phyloP scores from a whole-genome alignment of 2,888 invertebrate species.

The Andrena minutula region DNA sequence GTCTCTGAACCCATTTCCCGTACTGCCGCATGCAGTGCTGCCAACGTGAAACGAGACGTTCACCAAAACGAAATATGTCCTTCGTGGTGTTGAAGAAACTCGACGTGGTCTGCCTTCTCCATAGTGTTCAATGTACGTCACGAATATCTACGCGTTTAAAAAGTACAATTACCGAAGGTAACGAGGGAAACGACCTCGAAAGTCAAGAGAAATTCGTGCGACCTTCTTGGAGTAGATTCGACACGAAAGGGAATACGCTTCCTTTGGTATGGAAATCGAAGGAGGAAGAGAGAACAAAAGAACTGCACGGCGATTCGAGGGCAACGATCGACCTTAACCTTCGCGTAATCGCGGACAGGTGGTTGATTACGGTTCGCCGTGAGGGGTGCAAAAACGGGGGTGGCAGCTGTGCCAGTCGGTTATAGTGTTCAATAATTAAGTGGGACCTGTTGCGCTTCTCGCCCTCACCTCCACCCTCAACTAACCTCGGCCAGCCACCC shows the following conservation, averaged over 20 bases:
- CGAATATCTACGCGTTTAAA: not conserved
- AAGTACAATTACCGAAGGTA: not conserved
- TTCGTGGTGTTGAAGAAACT: constrained; percentile 35
- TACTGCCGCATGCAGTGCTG: constrained; percentile 77
- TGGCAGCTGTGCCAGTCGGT: constrained; percentile 70
- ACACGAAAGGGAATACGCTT: not conserved
- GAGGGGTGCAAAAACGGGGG: constrained; percentile 71
- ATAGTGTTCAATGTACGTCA: not conserved
- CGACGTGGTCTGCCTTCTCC: constrained; percentile 48
- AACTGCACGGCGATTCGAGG: constrained; percentile 33
- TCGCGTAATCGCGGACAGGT: constrained; percentile 73
- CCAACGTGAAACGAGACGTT: constrained; percentile 72
- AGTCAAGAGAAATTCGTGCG: not conserved
- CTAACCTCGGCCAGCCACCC: constrained; percentile 69
- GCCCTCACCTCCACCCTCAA: constrained; percentile 71
- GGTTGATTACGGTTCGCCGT: constrained; percentile 75
- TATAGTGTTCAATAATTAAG: constrained; percentile 84
- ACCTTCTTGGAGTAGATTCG: not conserved
- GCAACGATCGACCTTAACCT: constrained; percentile 69
- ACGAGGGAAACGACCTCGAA: not conserved
- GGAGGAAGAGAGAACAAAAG: not conserved
- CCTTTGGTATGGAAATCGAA: constrained; percentile 22
- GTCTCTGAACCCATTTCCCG: constrained; percentile 80
- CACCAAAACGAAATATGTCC: constrained; percentile 73
- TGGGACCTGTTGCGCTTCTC: constrained; percentile 84